These are phyloP conservation scores for Helostoma temminkii DNA, from an alignment of 2,797 vertebrate species.

Conservation along the genomic window DNA sequence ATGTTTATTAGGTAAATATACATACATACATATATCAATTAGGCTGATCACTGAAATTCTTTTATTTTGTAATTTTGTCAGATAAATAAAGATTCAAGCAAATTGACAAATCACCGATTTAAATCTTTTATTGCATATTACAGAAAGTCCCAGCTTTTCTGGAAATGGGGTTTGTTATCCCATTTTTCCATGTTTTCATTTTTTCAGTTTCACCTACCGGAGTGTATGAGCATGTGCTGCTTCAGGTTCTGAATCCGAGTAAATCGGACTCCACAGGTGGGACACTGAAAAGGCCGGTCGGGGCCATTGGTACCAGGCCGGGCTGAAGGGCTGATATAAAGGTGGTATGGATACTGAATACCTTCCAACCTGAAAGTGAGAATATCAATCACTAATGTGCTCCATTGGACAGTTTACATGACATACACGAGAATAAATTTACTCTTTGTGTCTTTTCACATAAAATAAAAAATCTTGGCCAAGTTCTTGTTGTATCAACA, in stretches of 20 bases:
- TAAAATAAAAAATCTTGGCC: not conserved
- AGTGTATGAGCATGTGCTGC: slow-evolving; percentile 99
- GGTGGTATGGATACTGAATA: slow-evolving; percentile 96
- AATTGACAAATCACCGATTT: no score
- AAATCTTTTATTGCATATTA: no score
- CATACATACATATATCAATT: no score
- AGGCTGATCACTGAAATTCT: no score
- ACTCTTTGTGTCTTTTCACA: not conserved
- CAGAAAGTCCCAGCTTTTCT: no score
- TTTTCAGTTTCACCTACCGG: slow-evolving; percentile 85
- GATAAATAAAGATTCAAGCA: no score
- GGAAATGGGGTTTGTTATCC: no score
- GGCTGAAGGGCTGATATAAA: slow-evolving; percentile 96
- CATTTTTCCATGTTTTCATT: not conserved
- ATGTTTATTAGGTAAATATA: no score
- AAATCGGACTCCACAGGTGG: slow-evolving; percentile 95
- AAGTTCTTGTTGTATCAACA: not conserved
- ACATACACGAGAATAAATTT: not conserved
- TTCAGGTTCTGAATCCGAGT: slow-evolving; percentile 99
- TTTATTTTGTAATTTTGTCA: no score
- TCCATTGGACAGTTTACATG: not conserved
- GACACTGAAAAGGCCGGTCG: slow-evolving; percentile 96
- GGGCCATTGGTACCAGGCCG: slow-evolving; percentile 94
- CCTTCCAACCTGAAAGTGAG: slow-evolving; percentile 89
- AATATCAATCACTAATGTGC: not conserved